Conservation (phyloP, 2,113 vertebrate genomes). For the Hylia prasina region DNA sequence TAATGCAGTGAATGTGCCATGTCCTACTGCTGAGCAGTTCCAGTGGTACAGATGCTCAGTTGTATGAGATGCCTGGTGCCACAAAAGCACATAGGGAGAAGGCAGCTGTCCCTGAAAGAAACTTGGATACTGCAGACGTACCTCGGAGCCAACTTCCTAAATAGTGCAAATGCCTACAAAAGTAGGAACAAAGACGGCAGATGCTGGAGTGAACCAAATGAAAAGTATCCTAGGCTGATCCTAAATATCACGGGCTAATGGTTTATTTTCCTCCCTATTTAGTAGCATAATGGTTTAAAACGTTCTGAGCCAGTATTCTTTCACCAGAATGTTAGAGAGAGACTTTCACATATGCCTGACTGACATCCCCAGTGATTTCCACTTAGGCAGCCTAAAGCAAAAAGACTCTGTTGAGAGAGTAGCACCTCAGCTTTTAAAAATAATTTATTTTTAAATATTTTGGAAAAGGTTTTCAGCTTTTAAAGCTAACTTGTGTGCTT, state of each 20-base stretch:
- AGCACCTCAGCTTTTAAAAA: not conserved
- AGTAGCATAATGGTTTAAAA: not conserved
- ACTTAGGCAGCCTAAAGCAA: not conserved
- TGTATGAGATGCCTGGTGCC: not conserved
- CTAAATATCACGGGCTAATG: not conserved
- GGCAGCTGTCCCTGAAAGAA: conserved; percentile 41
- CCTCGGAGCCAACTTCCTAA: conserved; percentile 27
- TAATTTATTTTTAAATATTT: not conserved
- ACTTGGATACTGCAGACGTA: conserved; percentile 19
- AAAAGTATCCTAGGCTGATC: not conserved
- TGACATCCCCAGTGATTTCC: not conserved
- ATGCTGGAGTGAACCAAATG: not conserved
- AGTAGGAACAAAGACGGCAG: not conserved
- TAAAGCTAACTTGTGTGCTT: not conserved
- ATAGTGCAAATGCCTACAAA: conserved; percentile 9
- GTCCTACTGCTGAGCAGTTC: not conserved
- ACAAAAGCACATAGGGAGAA: conserved; percentile 30
- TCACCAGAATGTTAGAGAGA: not conserved
- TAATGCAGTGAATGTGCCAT: not conserved
- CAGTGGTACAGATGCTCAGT: not conserved
- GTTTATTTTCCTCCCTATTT: not conserved
- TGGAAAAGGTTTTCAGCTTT: not conserved
- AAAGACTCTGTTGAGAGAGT: not conserved
- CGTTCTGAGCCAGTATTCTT: not conserved
- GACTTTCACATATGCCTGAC: not conserved